A percentile compares a stretch with the other conserved stretches of the same genome.
Conservation (phyloP, 1,140 invertebrate genomes). For the Gonatopus flavifemur region DNA sequence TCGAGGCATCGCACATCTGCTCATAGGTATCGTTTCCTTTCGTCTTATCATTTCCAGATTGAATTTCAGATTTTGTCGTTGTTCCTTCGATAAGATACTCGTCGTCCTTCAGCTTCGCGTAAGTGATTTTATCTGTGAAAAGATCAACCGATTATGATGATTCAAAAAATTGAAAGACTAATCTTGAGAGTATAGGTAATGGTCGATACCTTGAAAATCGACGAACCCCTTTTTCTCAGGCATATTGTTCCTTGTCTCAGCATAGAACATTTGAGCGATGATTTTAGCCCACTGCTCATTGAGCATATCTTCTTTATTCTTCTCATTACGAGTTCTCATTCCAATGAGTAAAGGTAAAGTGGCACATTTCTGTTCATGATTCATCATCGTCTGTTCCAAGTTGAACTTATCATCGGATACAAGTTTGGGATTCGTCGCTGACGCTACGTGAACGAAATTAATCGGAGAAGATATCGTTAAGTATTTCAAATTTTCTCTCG, state of each 20-base stretch:
- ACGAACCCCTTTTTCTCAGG: too few species aligned
- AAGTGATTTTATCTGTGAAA: too few species aligned
- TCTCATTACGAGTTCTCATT: conserved; percentile 7
- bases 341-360: conserved; percentile 27
- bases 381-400: conserved; percentile 33
- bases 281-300: conserved; percentile 3
- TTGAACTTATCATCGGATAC: conserved; percentile 13
- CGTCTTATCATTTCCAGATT: too few species aligned
- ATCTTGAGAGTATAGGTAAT: too few species aligned
- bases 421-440: conserved; percentile 38
- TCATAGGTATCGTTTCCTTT: conserved; percentile 22
- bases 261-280: not conserved
- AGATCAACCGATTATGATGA: too few species aligned
- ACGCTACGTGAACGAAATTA: conserved; percentile 51
- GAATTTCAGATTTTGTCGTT: not conserved
- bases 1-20: conserved; percentile 16
- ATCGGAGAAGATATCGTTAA: conserved; percentile 43
- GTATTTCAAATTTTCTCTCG: conserved; percentile 31
- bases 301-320: too few species aligned
- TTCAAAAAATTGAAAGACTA: too few species aligned
- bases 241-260: too few species aligned
- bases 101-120: too few species aligned
- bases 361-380: conserved; percentile 41
- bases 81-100: too few species aligned
- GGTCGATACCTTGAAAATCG: too few species aligned